phyloP scores from a whole-genome alignment of 2,113 vertebrate genomes.

The Cinclus mexicanus region DNA sequence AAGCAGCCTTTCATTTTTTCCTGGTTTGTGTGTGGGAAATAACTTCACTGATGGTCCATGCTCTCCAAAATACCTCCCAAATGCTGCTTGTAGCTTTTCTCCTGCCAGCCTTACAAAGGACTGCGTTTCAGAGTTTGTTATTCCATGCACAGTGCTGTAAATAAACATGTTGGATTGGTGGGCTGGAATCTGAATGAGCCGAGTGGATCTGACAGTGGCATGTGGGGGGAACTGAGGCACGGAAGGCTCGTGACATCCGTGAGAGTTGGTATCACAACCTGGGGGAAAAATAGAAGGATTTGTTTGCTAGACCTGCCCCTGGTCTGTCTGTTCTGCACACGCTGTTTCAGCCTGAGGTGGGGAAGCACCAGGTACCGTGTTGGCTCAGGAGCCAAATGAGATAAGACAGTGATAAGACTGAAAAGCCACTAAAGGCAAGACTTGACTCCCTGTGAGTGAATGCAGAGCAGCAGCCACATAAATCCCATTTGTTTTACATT shows the following conservation, averaged over 20 bases:
- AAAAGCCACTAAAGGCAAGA: constrained; percentile 4
- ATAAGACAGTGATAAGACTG: not conserved
- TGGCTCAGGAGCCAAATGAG: not conserved
- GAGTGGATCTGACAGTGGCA: not conserved
- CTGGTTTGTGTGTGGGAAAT: not conserved
- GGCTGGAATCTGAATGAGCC: not conserved
- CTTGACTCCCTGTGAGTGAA: not conserved
- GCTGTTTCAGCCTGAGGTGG: not conserved
- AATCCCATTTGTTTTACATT: constrained; percentile 60
- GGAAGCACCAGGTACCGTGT: not conserved
- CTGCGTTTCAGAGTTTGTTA: not conserved
- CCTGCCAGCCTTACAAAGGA: not conserved
- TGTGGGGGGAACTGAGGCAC: not conserved
- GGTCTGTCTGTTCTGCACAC: not conserved
- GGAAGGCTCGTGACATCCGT: not conserved
- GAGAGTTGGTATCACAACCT: not conserved
- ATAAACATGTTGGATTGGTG: not conserved
- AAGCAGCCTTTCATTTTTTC: not conserved
- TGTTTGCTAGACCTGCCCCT: not conserved
- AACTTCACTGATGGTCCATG: not conserved
- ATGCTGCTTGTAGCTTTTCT: not conserved
- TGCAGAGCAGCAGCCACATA: constrained; percentile 2
- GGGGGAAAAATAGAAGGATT: not conserved
- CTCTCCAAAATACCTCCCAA: not conserved
- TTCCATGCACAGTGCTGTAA: not conserved